phyloP scores from a whole-genome alignment of 2,113 vertebrate species.

The Scytalopus superciliaris region DNA sequence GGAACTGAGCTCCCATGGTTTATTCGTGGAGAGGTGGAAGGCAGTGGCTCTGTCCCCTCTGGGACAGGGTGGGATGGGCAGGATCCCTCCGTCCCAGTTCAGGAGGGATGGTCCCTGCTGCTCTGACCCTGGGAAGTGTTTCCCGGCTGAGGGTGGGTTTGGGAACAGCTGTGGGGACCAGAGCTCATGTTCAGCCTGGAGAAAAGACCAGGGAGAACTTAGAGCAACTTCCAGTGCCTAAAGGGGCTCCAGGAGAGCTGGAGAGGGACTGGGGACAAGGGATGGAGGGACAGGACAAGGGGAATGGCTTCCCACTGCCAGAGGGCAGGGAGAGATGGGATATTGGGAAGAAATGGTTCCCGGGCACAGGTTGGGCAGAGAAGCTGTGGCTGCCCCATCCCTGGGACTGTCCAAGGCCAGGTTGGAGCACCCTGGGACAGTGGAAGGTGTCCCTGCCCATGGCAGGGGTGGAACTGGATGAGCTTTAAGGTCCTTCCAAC shows the following conservation, averaged over 20 bases:
- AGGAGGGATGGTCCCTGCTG: rapidly evolving
- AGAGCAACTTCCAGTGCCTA: neutral
- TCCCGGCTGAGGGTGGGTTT: neutral
- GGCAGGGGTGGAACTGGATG: neutral
- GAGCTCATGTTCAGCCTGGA: neutral
- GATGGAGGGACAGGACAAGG: neutral
- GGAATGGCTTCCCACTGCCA: neutral
- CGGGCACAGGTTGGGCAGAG: neutral
- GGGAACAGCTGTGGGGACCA: neutral
- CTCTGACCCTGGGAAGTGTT: neutral
- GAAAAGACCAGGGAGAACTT: neutral
- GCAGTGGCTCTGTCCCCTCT: rapidly evolving
- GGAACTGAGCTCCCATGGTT: neutral
- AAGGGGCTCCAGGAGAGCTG: neutral
- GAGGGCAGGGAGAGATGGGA: neutral
- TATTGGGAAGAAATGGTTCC: neutral
- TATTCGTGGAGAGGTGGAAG: neutral
- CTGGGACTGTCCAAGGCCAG: neutral
- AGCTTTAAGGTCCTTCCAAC: neutral
- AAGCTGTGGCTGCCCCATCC: neutral
- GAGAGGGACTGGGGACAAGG: neutral
- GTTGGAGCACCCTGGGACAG: neutral
- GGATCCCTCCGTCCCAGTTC: neutral
- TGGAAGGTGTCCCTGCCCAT: neutral
- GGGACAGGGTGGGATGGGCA: neutral